Evolutionary conservation across 2,888 invertebrate species (phyloP).

Genomic region (Phengaris alcon): DNA sequence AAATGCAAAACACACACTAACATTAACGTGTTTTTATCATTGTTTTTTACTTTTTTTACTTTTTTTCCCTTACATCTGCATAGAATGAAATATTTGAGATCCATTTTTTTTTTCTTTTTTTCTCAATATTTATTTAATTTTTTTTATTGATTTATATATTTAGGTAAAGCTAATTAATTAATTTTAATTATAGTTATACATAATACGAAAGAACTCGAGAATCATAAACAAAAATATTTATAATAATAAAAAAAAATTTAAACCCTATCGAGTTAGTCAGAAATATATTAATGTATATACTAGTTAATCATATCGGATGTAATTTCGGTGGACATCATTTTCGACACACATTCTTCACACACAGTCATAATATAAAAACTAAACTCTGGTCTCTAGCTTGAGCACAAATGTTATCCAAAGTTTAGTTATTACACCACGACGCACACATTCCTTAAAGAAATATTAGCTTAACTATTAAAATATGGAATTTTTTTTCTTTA

Average conservation of each 20-base stretch:
- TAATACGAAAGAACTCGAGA: conserved; percentile 38
- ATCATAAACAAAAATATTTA: conserved; percentile 44
- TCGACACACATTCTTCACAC: conserved; percentile 32
- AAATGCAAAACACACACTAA: conserved; percentile 28
- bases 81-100: conserved; percentile 34
- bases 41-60: conserved; percentile 41
- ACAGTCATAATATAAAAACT: conserved; percentile 29
- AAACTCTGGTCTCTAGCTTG: neutral
- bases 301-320: conserved; percentile 35
- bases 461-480: conserved; percentile 39
- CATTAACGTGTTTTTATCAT: conserved; percentile 25
- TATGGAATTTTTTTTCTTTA: conserved; percentile 48
- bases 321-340: conserved; percentile 52
- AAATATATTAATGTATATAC: conserved; percentile 33
- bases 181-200: conserved; percentile 18
- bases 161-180: conserved; percentile 31
- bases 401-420: neutral
- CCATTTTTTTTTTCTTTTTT: conserved; percentile 38
- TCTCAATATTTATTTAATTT: conserved; percentile 36
- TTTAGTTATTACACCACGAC: conserved; percentile 2
- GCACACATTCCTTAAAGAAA: conserved; percentile 35
- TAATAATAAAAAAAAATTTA: conserved; percentile 37
- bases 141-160: conserved; percentile 40
- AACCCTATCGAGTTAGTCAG: conserved; percentile 43
- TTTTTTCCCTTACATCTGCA: conserved; percentile 25